A percentile compares a stretch with the other conserved stretches of the same genome.
These are phyloP conservation scores for Argya squamiceps DNA, from an alignment of 2,797 vertebrate species.

Conservation along the genomic window DNA sequence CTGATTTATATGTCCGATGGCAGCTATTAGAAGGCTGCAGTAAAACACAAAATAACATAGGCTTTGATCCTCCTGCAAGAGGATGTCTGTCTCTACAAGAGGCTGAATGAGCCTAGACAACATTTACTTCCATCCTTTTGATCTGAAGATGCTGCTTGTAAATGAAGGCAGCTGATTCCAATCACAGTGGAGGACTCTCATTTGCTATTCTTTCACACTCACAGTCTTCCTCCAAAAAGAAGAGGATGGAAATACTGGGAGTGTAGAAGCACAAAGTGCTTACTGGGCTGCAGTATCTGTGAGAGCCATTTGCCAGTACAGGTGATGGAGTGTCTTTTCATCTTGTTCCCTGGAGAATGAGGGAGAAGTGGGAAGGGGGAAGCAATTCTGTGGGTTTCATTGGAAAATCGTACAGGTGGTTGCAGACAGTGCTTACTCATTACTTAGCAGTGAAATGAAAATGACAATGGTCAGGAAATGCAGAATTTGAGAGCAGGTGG, in stretches of 20 bases:
- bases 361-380: neutral
- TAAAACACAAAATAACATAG: neutral
- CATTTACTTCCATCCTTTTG: neutral
- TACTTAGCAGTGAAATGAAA: neutral
- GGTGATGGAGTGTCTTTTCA: neutral
- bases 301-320: neutral
- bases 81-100: neutral
- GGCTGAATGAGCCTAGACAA: neutral
- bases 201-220: neutral
- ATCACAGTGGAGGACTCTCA: neutral
- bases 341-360: neutral
- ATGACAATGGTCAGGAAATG: neutral
- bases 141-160: neutral
- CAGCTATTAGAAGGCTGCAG: neutral
- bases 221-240: neutral
- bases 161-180: neutral
- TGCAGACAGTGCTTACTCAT: neutral
- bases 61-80: neutral
- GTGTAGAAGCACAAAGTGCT: neutral
- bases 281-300: neutral
- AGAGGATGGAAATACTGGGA: neutral
- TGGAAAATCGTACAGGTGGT: neutral
- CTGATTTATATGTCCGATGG: accelerated
- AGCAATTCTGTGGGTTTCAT: neutral
- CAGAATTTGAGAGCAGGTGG: neutral